Evolutionary conservation across 2,888 invertebrate species (phyloP).

Genomic region (Pilophorus perplexus): DNA sequence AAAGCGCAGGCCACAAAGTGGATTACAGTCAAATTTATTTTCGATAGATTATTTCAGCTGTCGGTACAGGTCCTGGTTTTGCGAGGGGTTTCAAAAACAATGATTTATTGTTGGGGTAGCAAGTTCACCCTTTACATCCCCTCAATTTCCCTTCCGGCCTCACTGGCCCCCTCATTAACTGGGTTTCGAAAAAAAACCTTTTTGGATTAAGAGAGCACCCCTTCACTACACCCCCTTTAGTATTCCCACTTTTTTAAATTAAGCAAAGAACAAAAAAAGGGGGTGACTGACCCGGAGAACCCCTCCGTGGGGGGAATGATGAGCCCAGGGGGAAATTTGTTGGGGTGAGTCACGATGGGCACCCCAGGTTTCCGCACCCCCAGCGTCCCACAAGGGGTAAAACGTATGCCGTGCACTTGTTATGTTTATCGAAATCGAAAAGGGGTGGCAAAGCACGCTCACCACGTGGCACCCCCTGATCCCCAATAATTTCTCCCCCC

Average conservation of each 20-base stretch:
- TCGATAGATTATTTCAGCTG: too few relatives aligned
- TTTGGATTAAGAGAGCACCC: background rate
- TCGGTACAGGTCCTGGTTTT: too few relatives aligned
- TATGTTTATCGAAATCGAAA: slow-evolving; percentile 31
- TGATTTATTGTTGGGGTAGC: too few relatives aligned
- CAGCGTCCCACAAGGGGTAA: background rate
- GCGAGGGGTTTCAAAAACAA: too few relatives aligned
- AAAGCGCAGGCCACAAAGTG: too few relatives aligned
- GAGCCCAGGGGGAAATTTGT: background rate
- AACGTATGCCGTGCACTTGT: slow-evolving; percentile 37
- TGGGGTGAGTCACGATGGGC: slow-evolving; percentile 4
- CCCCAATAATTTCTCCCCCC: too few relatives aligned
- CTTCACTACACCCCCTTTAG: background rate
- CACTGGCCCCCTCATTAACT: slow-evolving; percentile 9
- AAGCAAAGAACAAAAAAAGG: background rate
- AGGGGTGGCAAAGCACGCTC: background rate
- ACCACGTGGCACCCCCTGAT: slow-evolving; percentile 1
- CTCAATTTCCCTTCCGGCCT: background rate
- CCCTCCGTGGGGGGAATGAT: background rate
- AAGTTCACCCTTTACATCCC: background rate
- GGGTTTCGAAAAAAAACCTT: slow-evolving; percentile 1
- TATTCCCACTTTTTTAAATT: background rate
- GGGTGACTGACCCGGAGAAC: slow-evolving; percentile 8
- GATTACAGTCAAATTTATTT: too few relatives aligned
- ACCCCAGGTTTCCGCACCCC: background rate